phyloP scores from a whole-genome alignment of 2,113 vertebrate genomes.

The rat (Rattus norvegicus) region DNA sequence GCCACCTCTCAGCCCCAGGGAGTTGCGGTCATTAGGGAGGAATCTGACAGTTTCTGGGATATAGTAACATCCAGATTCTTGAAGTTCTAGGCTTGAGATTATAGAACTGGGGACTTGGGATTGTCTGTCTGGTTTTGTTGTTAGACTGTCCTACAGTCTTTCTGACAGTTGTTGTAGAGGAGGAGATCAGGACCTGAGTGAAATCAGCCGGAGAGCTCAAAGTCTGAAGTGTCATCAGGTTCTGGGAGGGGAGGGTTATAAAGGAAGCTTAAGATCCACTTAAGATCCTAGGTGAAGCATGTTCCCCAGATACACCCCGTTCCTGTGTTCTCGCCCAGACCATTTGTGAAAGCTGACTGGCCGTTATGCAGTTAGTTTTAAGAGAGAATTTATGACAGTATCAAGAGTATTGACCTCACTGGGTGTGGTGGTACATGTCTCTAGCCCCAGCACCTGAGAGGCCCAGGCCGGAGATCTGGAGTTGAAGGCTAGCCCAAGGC shows the following conservation, averaged over 20 bases:
- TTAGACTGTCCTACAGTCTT: not conserved
- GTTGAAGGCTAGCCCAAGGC: not conserved
- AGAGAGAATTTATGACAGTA: not conserved
- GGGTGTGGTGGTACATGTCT: not conserved
- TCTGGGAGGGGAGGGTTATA: not conserved
- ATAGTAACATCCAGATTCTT: not conserved
- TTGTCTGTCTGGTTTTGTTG: not conserved
- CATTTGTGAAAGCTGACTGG: not conserved
- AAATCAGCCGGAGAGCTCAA: not conserved
- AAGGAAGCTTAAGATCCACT: no score
- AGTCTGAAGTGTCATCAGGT: not conserved
- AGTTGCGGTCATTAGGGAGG: not conserved
- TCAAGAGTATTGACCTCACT: not conserved
- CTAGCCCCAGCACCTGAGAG: not conserved
- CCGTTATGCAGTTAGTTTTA: not conserved
- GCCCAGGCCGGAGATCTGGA: not conserved
- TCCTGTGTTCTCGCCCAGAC: accelerated
- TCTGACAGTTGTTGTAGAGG: not conserved
- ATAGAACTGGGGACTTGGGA: not conserved
- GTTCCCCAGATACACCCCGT: not conserved
- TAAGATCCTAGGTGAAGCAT: not conserved
- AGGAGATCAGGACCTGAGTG: not conserved
- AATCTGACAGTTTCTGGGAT: not conserved
- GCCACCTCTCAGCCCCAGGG: not conserved
- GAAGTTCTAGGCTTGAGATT: not conserved